phyloP scores from a whole-genome alignment of 2,797 vertebrate genomes.

The Oceanodroma leucorhoa region DNA sequence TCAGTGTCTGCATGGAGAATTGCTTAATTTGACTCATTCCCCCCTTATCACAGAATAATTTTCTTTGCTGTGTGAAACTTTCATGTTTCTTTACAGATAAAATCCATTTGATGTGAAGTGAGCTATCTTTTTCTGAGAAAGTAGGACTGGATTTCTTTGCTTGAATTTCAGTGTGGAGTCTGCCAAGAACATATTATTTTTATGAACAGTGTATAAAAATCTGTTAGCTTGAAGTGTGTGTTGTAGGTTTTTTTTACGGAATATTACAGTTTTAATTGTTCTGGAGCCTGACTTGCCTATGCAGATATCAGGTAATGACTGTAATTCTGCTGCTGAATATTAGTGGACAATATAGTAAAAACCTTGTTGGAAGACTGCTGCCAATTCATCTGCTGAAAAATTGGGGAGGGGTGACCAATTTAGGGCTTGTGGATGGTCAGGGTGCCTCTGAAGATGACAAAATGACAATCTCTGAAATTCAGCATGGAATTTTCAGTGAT shows the following conservation, averaged over 20 bases:
- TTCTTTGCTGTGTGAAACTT: neutral
- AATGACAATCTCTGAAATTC: neutral
- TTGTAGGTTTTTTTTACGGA: neutral
- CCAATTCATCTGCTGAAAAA: neutral
- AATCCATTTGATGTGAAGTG: neutral
- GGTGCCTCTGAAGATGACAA: neutral
- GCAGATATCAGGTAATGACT: neutral
- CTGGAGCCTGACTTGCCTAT: neutral
- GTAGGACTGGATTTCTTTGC: neutral
- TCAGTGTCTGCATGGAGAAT: neutral
- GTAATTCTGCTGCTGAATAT: neutral
- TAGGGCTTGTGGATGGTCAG: neutral
- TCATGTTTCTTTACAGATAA: neutral
- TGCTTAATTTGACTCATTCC: neutral
- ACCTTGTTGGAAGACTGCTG: neutral
- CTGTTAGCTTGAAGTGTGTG: neutral
- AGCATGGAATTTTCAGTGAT: neutral
- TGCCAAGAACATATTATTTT: neutral
- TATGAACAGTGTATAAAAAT: neutral
- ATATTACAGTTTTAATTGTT: neutral
- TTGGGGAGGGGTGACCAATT: fast-evolving
- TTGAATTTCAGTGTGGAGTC: neutral
- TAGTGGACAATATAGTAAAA: neutral
- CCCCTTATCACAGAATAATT: neutral
- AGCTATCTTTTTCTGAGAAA: neutral